Base-by-base conservation (phyloP, 2,797 vertebrate species). In the Enteromius radiatus region DNA sequence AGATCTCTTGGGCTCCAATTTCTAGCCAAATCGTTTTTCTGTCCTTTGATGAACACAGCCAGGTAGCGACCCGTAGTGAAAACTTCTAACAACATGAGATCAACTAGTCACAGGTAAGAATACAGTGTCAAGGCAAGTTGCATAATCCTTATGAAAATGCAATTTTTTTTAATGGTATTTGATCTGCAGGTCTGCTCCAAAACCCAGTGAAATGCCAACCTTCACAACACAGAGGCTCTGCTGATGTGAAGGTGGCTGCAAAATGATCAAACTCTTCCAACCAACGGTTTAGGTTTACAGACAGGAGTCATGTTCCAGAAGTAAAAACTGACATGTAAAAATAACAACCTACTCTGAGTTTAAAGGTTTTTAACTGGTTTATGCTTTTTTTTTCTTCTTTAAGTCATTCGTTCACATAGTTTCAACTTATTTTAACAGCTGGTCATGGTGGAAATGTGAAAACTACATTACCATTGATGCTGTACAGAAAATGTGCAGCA, bases 1-100 rank as follows among this genome's bases (percentile, higher is more conserved):
- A 84, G 3, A 73, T 71, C 26, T 56, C 17, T 64, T 63, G 68
- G 26, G 64, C 70, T 80, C 56, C 4, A 33, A 84, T 21, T 85
- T 74, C 67, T 85, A 69, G 68, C 45, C 67, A 75, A 69, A 78
- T 47, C 7, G 52, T 80, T 75, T 79, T 52, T 36, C 81, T 85
- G 33, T 79, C 54, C 67, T 65, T 59, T 52, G 76, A 78, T 47
- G 21, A 80, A 87, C 77, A 89, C 69, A 84, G 80, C 86, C 83
- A 83, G 49, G 73, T 81, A 89, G 82, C 82, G 77, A 83, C 84
- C 84, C 67, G 59, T 83, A 80, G 86, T 85, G 88, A 84, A 86
- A 85, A 84, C 76, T 85, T 84, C 84, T 61, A 75, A 84, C 76
- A 84, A 86, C 77, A 74, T 71, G 21, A 47, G 14, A 78, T 59